Evolutionary conservation across 1,140 invertebrate genomes (phyloP).

Genomic region (Andricus grossulariae): DNA sequence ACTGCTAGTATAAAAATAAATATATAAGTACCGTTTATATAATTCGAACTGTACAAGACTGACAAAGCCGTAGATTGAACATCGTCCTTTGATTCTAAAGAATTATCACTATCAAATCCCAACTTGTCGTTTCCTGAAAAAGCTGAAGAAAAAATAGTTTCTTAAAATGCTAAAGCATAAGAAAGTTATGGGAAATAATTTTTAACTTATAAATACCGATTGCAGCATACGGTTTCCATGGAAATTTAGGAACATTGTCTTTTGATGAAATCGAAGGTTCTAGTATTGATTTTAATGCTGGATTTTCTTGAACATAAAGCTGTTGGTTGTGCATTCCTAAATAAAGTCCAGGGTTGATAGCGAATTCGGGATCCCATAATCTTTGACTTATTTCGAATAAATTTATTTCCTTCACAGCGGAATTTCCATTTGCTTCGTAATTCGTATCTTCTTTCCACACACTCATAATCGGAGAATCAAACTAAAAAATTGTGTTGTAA

Average conservation of each 20-base stretch:
- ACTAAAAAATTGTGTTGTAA: slow-evolving; percentile 74
- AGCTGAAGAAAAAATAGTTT: slow-evolving; percentile 13
- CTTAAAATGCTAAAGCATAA: neutral
- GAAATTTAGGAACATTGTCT: slow-evolving; percentile 73
- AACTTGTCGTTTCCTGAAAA: slow-evolving; percentile 34
- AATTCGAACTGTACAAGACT: slow-evolving; percentile 82
- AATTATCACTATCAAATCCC: slow-evolving; percentile 41
- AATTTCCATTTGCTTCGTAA: slow-evolving; percentile 44
- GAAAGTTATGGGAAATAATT: slow-evolving; percentile 6
- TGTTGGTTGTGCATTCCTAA: slow-evolving; percentile 91
- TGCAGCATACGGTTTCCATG: slow-evolving; percentile 83
- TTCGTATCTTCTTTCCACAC: slow-evolving; percentile 84
- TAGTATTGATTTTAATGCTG: slow-evolving; percentile 65
- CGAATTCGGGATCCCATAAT: slow-evolving; percentile 66
- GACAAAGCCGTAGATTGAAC: slow-evolving; percentile 77
- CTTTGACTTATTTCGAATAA: slow-evolving; percentile 81
- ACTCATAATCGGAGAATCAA: slow-evolving; percentile 88
- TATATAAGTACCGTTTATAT: slow-evolving; percentile 79
- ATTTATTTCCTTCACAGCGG: slow-evolving; percentile 83
- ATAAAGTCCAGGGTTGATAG: slow-evolving; percentile 83
- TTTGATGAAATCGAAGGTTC: slow-evolving; percentile 58
- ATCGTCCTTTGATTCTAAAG: slow-evolving; percentile 52
- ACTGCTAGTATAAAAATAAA: slow-evolving; percentile 1
- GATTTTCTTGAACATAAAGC: slow-evolving; percentile 87
- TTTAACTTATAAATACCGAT: slow-evolving; percentile 57